Percentiles rank a stretch among this genome's conserved stretches.
Conservation (phyloP, 1,140 invertebrate species). For the Drosophila tristis region DNA sequence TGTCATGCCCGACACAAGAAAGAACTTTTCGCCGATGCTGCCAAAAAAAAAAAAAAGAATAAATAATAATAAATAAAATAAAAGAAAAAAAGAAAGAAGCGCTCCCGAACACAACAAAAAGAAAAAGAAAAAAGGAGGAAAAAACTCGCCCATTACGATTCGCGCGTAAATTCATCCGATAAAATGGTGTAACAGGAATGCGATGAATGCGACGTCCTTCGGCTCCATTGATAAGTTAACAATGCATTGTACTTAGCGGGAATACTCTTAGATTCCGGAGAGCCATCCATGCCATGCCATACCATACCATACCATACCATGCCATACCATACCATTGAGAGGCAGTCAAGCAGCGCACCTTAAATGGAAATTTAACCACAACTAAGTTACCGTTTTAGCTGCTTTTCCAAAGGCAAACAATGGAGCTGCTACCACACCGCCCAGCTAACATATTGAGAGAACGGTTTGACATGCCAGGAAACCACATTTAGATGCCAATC, state of each 20-base stretch:
- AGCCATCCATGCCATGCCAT: too few relatives aligned
- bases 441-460: too few relatives aligned
- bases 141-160: conserved; percentile 53
- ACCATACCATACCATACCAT: too few relatives aligned
- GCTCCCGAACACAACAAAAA: conserved; percentile 17
- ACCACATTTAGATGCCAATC: too few relatives aligned
- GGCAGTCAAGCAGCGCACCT: too few relatives aligned
- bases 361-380: too few relatives aligned
- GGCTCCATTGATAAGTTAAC: conserved; percentile 59
- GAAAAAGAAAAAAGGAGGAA: conserved; percentile 24
- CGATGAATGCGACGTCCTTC: conserved; percentile 38
- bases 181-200: conserved; percentile 60
- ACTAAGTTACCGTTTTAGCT: too few relatives aligned
- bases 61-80: background rate
- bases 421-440: too few relatives aligned
- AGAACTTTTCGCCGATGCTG: conserved; percentile 41
- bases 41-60: background rate
- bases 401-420: too few relatives aligned
- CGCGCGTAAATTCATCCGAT: conserved; percentile 64
- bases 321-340: too few relatives aligned
- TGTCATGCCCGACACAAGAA: conserved; percentile 7
- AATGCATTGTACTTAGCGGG: conserved; percentile 50
- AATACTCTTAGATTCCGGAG: conserved; percentile 14
- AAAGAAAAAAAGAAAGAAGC: background rate
- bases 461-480: too few relatives aligned